phyloP scores from a whole-genome alignment of 1,140 invertebrate species.

The Lerema accius region DNA sequence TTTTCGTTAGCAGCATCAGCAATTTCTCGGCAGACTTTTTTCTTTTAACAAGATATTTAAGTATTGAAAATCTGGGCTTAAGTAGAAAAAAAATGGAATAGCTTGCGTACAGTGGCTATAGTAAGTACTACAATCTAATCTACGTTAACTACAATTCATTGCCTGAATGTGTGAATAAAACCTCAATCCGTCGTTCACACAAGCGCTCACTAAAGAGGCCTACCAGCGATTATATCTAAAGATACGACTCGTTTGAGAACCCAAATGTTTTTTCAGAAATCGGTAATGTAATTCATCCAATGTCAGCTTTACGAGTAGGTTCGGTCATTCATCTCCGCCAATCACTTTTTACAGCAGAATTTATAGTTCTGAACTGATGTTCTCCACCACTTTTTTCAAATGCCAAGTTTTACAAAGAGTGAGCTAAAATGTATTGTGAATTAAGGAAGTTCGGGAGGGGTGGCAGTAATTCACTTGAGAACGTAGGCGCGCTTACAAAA shows the following conservation, averaged over 20 bases:
- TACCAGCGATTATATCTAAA: neutral
- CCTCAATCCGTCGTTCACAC: too few relatives aligned
- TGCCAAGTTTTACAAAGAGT: neutral
- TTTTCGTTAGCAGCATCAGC: too few relatives aligned
- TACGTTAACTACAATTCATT: too few relatives aligned
- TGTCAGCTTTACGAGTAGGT: neutral
- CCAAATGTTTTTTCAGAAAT: neutral
- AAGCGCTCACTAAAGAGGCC: neutral
- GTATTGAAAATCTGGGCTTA: too few relatives aligned
- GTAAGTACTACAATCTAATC: too few relatives aligned
- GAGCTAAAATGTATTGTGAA: neutral
- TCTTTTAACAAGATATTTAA: too few relatives aligned
- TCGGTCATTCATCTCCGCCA: conserved; percentile 7
- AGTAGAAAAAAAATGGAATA: too few relatives aligned
- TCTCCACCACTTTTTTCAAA: neutral
- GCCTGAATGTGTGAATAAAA: neutral
- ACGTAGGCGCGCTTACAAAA: conserved; percentile 3
- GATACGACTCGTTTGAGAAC: neutral
- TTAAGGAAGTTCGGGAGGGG: neutral
- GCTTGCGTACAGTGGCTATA: too few relatives aligned
- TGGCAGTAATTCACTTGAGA: neutral
- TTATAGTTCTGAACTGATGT: conserved; percentile 12
- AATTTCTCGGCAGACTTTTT: too few relatives aligned
- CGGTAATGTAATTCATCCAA: conserved; percentile 7
- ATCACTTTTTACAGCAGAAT: conserved; percentile 7